Evolutionary conservation across 2,888 invertebrate genomes (phyloP), one percentile per base, ranked within the genome.

Genomic region (Petrolisthes cinctipes): DNA sequence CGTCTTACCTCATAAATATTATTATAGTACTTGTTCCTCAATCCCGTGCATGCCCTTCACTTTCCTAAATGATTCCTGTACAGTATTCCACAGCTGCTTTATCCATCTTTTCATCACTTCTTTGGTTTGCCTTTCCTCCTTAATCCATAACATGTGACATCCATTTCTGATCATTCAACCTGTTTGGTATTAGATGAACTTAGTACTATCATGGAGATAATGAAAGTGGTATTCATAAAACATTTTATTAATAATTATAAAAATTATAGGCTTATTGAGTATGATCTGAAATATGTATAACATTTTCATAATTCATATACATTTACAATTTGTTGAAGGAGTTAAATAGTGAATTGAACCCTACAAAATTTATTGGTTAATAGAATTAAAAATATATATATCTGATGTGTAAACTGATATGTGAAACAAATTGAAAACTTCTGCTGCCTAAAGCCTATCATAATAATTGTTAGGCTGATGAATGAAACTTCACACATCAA

Each of bases 261-360:
- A 86, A 86, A 86, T 86, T 86, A 86, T 86, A 86, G 82, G 81
- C 86, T 82, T 86, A 81, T 37, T 86, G 86, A 86, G 82, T 86
- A 86, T 86, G 86, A 86, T 86, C 20, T 81, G 81, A 86, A 85
- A 85, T 81, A 83, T 83, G 75, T 83, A 75, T 86, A 86, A 75
- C 86, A 86, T 86, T 75, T 86, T 61, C 61, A 66, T 85, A 78
- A 79, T 79, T 79, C 68, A 79, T 57, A 78, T 78, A 79, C 61
- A 78, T 66, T 66, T 11, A 85, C 51, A 68, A 68, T 78, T 37
- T 78, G 14, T 71, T 71, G 71, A 68, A 68, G 78, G 23, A 61
- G 68, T 57, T 84, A 78, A 23, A 82, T 37, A 53, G 66, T 79
- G 68, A 85, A 85, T 78, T 61, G 23, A 78, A 85, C n/a, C 84